A percentile compares a stretch with the other conserved stretches of the same genome.
phyloP scores from a whole-genome alignment of 2,888 invertebrate genomes.

The Drosophila robusta region DNA sequence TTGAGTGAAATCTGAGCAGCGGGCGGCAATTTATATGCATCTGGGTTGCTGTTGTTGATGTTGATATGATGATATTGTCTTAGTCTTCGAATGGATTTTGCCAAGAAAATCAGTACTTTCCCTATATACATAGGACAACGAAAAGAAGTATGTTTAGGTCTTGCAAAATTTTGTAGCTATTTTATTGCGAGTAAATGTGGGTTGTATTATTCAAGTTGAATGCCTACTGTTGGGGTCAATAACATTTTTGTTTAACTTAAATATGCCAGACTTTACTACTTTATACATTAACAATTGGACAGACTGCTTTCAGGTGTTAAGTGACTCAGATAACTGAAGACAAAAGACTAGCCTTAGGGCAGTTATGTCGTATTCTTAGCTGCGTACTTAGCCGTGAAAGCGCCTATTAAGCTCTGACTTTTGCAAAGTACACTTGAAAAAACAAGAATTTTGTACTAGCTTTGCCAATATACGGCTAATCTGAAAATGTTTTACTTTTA shows the following conservation, averaged over 20 bases:
- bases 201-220: neutral
- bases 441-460: neutral
- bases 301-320: slow-evolving; percentile 31
- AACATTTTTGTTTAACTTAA: slow-evolving; percentile 41
- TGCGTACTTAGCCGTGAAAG: slow-evolving; percentile 27
- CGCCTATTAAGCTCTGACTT: slow-evolving; percentile 20
- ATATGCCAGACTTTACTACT: slow-evolving; percentile 6
- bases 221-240: slow-evolving; percentile 46
- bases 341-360: slow-evolving; percentile 25
- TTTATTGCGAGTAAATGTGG: neutral
- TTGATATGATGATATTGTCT: neutral
- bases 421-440: neutral
- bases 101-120: neutral
- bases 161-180: neutral
- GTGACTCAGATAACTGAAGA: slow-evolving; percentile 20
- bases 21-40: slow-evolving; percentile 26
- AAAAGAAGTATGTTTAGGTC: no score
- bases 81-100: slow-evolving; percentile 40
- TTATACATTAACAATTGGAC: slow-evolving; percentile 56
- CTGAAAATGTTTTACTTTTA: no score
- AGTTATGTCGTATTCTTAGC: slow-evolving; percentile 25
- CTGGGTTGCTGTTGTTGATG: slow-evolving; percentile 16
- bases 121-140: no score
- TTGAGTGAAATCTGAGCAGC: slow-evolving; percentile 17
- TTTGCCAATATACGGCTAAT: no score